Base-by-base conservation (phyloP, 2,797 vertebrate genomes). In the Phylloscopus collybita region DNA sequence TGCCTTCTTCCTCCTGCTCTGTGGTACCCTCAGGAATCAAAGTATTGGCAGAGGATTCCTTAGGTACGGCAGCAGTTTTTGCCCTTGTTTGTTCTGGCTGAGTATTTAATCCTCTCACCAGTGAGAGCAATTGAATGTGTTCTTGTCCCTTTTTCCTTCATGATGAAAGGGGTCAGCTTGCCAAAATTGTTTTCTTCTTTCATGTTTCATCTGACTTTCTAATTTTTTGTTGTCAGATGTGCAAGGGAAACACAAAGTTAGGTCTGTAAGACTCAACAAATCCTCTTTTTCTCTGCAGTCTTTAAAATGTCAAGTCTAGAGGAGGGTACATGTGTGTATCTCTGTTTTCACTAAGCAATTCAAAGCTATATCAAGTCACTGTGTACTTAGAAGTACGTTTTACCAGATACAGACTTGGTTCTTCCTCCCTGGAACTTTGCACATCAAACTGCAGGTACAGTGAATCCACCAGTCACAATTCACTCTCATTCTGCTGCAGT, bases 241-340 rank as follows among this genome's bases (percentile, higher is more conserved):
- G 15, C 21, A 60, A 87, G 7, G 7, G 7, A 82, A 92, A 73
- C 19, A 38, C 14, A 62, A 47, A 84, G 8, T 13, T 21, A 7
- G 17, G 15, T 15, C 70, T 72, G 23, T 74, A 72, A 67, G 12
- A 57, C 23, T 67, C 60, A 64, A 29, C 9, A 86, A 83, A 16
- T 61, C 27, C 18, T 57, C 13, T 50, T 82, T 86, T 62, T 36
- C 27, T 38, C 57, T 60, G 9, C 11, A 23, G 1, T 76, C 14
- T 54, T 73, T 40, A 36, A 84, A 42, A 44, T 38, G 32, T 2
- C 10, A 59, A 11, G 14, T 69, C 34, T n/a, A 23, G 11, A 44
- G 32, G 30, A 50, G 11, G 13, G 13, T 49, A 11, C 1, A 0
- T 4, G 5, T 12, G 9, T 47, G 4, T 8, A 26, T 21, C 1